These are phyloP conservation scores for Hippopotamyrus pictus DNA, from an alignment of 2,797 vertebrate species.

Conservation along the genomic window DNA sequence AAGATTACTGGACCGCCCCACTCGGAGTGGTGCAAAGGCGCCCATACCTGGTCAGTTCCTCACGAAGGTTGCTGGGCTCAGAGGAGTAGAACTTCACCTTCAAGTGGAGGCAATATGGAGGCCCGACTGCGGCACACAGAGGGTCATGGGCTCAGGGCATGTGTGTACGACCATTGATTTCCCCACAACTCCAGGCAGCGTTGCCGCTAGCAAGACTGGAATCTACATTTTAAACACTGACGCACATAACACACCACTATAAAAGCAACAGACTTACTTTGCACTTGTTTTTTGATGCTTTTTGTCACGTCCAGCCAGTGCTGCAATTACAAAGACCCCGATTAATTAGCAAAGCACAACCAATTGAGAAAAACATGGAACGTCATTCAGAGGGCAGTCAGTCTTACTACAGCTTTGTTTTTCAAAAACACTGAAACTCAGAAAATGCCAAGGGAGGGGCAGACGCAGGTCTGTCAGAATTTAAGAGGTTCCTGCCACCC, in stretches of 20 bases:
- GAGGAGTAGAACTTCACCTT: conserved; percentile 98
- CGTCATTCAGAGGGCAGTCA: background rate
- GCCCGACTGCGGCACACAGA: conserved; percentile 71
- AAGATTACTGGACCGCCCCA: background rate
- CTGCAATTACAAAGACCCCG: conserved; percentile 56
- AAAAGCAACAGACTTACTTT: conserved; percentile 76
- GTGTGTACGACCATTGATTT: background rate
- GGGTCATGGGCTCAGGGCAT: background rate
- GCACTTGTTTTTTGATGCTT: conserved; percentile 98
- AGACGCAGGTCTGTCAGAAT: background rate
- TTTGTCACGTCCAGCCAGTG: conserved; percentile 96
- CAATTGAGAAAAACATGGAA: background rate
- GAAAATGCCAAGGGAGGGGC: background rate
- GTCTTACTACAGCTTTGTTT: background rate
- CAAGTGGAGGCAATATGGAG: conserved; percentile 94
- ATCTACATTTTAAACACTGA: background rate
- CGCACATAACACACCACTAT: background rate
- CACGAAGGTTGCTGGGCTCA: conserved; percentile 94
- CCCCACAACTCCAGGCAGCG: background rate
- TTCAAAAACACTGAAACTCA: background rate
- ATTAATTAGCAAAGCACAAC: background rate
- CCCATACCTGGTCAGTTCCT: conserved; percentile 85
- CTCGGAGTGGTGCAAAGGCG: too few species aligned
- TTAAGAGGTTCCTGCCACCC: background rate
- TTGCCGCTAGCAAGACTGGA: background rate